phyloP scores from a whole-genome alignment of 2,797 vertebrate genomes.

The Peromyscus melanophrys region DNA sequence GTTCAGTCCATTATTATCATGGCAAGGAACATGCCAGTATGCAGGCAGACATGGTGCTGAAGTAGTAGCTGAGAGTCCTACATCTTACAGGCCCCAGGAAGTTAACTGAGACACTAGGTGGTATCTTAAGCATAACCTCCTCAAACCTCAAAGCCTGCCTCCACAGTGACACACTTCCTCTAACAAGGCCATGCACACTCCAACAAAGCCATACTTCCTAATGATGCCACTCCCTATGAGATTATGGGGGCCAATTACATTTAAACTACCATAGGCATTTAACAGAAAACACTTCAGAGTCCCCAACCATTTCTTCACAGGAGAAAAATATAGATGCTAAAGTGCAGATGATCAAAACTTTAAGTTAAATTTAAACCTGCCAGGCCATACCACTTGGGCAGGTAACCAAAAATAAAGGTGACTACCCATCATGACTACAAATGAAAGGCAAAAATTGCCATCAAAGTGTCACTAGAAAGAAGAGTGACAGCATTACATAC shows the following conservation, averaged over 20 bases:
- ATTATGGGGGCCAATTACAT: neutral
- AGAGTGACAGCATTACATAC: accelerated
- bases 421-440: neutral
- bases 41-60: neutral
- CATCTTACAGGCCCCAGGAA: neutral
- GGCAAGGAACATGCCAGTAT: accelerated
- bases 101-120: neutral
- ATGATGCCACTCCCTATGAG: neutral
- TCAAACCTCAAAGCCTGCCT: neutral
- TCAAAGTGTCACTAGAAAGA: neutral
- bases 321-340: neutral
- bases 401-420: no score
- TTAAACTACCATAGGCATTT: neutral
- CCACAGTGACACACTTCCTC: neutral
- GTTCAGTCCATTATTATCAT: neutral
- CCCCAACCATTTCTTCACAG: neutral
- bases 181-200: neutral
- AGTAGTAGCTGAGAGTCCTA: neutral
- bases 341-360: neutral
- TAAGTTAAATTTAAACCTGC: neutral
- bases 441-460: neutral
- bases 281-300: neutral
- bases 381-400: neutral
- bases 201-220: neutral
- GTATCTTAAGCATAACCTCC: neutral